Percentiles rank a stretch among this genome's conserved stretches.
phyloP scores from a whole-genome alignment of 2,113 vertebrate genomes.

The Pseudorhombus dupliciocellatus region DNA sequence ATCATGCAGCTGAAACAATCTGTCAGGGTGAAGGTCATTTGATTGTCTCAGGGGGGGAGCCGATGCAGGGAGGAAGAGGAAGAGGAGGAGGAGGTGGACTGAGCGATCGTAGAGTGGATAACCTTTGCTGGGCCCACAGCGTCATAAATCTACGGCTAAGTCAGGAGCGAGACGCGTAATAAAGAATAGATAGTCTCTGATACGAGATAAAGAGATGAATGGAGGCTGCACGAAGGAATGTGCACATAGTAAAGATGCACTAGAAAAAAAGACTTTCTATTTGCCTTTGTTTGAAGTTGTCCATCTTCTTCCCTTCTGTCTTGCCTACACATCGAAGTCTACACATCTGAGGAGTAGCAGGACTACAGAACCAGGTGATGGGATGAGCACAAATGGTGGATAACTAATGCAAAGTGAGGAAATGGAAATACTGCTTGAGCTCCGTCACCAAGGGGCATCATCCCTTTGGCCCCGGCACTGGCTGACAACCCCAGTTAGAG shows the following conservation, averaged over 20 bases:
- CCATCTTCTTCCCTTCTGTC: too few species aligned
- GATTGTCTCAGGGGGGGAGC: conserved; percentile 17
- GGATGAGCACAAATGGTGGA: not conserved
- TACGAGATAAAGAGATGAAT: not conserved
- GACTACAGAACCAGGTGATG: too few species aligned
- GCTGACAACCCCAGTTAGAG: too few species aligned
- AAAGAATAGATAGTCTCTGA: conserved; percentile 28
- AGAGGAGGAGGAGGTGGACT: conserved; percentile 1
- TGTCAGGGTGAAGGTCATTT: conserved; percentile 61
- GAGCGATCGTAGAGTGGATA: conserved; percentile 24
- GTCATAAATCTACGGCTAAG: conserved; percentile 18
- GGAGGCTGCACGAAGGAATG: not conserved
- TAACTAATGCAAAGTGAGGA: not conserved
- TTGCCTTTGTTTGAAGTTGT: too few species aligned
- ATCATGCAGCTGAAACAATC: conserved; percentile 56
- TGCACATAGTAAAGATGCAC: not conserved
- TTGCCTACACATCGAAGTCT: too few species aligned
- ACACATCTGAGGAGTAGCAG: too few species aligned
- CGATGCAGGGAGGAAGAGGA: conserved; percentile 1
- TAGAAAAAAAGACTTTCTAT: not conserved
- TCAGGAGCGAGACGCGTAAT: conserved; percentile 26
- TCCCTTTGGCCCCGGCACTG: too few species aligned
- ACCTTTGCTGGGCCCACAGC: conserved; percentile 10
- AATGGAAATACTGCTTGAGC: not conserved
- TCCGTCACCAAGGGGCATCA: too few species aligned